Base-by-base conservation (phyloP, 2,797 vertebrate genomes). In the Neostethus bicornis region DNA sequence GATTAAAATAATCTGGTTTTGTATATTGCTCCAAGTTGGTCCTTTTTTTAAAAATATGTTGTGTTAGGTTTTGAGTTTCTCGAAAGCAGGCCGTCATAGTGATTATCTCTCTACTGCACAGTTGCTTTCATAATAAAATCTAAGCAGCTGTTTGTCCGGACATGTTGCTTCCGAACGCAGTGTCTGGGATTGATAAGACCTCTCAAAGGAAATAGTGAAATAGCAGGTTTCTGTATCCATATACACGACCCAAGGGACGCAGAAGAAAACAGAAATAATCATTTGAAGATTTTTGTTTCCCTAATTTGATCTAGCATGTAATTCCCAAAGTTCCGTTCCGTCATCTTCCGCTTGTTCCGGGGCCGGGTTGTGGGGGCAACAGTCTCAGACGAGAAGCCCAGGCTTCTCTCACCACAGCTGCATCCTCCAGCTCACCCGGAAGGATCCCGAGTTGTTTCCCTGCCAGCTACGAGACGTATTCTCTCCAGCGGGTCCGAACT, bases 141-240 rank as follows among this genome's bases (percentile, higher is more conserved):
- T 62, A 79, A 80, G 80, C 61, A 83, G 73, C 52, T 28, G 54
- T 81, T 62, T 79, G 82, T 44, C 66, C 39, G 20, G 69, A 61
- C 85, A 57, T 41, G 65, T 23, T 43, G 57, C 17, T 56, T 62
- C 31, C 28, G 44, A 66, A 25, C 64, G 52, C 20, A 31, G 65
- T 67, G 73, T 67, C 77, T 72, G 79, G 59, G 73, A 59, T 26
- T 56, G 48, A 65, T 52, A 39, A 32, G n/a, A 39, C 38, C 47
- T 38, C 56, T 51, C 52, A 7, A 26, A 47, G 39, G 56, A 66
- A 62, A 59, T 60, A 42, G 62, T 41, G 60, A 26, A 44, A 55
- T 5, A 4, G 43, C 42, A 41, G 44, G 11, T 20, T 13, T 42
- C 16, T 62, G 24, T 7, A 23, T 19, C 38, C 49, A 50, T 66